Base-by-base conservation (phyloP, 2,797 vertebrate genomes). In the Siniperca obscura region DNA sequence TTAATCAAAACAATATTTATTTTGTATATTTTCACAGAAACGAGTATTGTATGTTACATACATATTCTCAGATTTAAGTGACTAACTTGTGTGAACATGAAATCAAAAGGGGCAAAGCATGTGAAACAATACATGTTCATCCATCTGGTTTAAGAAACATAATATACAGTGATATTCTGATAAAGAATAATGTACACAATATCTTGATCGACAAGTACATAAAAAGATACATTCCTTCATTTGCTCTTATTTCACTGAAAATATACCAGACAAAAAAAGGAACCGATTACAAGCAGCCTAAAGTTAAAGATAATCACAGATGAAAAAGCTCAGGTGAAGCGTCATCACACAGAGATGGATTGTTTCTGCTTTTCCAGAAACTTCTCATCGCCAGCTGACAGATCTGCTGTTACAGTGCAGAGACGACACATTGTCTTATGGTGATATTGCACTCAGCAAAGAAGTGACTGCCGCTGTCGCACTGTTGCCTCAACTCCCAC, bases 161-260 rank as follows among this genome's bases (percentile, higher is more conserved):
- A 71, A 84, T 48, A 79, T 76, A 82, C 78, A 89, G 67, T 62
- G 53, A 85, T 42, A 88, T 76, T 86, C 73, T 68, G 70, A 84
- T 65, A 86, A 89, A 89, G 72, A 89, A 92, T 68, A 78, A 81
- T 85, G 70, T 69, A 80, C 46, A 83, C 81, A 73, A 76, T 68
- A 81, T 80, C 78, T 86, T 84, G 61, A 87, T 78, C 57, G 75
- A 87, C 77, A 81, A 84, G 75, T 90, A 85, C 70, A 84, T 85
- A 71, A 89, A 94, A 92, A 90, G 70, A 87, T 90, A 90, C 90
- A 93, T 94, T 94, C 89, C 84, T 92, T 92, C 77, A 84, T 92
- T 91, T 84, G 84, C 85, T 91, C 85, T 87, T 77, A 85, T 90
- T 89, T 90, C 68, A 87, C 87, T 82, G 81, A 89, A 90, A 89